A percentile compares a stretch with the other conserved stretches of the same genome.
Conservation (phyloP, 2,113 vertebrate genomes). For the Labrus mixtus region DNA sequence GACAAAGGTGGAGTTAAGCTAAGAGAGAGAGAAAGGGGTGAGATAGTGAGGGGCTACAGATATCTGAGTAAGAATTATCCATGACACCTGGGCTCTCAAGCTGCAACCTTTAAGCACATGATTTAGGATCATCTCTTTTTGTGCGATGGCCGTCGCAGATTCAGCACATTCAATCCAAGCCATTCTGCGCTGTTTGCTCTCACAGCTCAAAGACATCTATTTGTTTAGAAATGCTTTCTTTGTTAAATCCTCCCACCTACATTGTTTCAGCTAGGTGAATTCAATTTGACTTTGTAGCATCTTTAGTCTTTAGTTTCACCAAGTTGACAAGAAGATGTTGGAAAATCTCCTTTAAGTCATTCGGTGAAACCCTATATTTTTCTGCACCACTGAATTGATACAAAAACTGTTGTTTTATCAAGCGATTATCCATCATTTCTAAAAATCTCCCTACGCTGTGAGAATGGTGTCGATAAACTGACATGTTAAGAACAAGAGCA, state of each 20-base stretch:
- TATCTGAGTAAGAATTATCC: constrained; percentile 80
- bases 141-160: constrained; percentile 61
- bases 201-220: constrained; percentile 39
- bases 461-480: constrained; percentile 82
- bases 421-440: constrained; percentile 73
- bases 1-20: constrained; percentile 78
- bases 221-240: constrained; percentile 65
- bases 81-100: constrained; percentile 80
- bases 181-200: constrained; percentile 53
- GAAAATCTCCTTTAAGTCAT: constrained; percentile 70
- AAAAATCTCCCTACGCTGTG: constrained; percentile 76
- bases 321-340: constrained; percentile 67
- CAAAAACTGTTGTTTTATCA: constrained; percentile 66
- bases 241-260: constrained; percentile 57
- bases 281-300: constrained; percentile 59
- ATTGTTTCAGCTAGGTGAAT: constrained; percentile 58
- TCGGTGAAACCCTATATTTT: constrained; percentile 61
- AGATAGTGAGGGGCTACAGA: constrained; percentile 71
- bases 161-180: constrained; percentile 68
- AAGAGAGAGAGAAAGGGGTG: constrained; percentile 64
- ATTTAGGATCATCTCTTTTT: constrained; percentile 76
- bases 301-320: constrained; percentile 75
- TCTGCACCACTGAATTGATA: constrained; percentile 75
- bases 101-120: constrained; percentile 78
- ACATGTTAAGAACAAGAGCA: constrained; percentile 79